Conservation (phyloP, 2,113 vertebrate species). For the Mystacornis crossleyi region DNA sequence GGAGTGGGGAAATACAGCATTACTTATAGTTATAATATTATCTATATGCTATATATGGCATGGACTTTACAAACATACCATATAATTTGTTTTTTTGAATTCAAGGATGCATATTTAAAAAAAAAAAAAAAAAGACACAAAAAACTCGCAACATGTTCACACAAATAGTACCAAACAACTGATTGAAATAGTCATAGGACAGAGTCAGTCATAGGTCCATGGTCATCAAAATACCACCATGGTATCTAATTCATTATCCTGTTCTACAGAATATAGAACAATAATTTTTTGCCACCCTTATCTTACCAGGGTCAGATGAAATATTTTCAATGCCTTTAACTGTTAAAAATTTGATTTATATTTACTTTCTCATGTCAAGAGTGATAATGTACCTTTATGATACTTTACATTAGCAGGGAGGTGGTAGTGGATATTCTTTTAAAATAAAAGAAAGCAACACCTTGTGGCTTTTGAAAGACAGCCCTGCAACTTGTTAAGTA, state of each 20-base stretch:
- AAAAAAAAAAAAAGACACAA: not conserved
- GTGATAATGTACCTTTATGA: not conserved
- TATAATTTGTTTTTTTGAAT: not conserved
- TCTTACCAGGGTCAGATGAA: not conserved
- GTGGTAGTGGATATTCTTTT: not conserved
- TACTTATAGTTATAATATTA: not conserved
- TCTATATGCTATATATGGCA: not conserved
- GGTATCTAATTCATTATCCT: not conserved
- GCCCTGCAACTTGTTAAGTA: not conserved
- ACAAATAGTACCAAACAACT: not conserved
- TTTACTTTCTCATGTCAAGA: not conserved
- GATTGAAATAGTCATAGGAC: not conserved
- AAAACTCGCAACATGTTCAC: accelerated
- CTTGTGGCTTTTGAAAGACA: not conserved
- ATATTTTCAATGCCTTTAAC: not conserved
- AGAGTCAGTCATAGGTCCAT: not conserved
- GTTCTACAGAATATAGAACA: not conserved
- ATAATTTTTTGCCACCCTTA: not conserved
- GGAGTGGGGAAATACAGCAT: too few species aligned
- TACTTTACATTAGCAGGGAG: not conserved
- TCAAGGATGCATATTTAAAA: not conserved
- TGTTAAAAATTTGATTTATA: not conserved
- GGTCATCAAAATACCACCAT: not conserved
- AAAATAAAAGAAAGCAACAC: not conserved
- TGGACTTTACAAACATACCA: not conserved